Evolutionary conservation across 1,140 invertebrate genomes (phyloP), one percentile per base, ranked within the genome.

Genomic region (Paramacrobiotus metropolitanus): DNA sequence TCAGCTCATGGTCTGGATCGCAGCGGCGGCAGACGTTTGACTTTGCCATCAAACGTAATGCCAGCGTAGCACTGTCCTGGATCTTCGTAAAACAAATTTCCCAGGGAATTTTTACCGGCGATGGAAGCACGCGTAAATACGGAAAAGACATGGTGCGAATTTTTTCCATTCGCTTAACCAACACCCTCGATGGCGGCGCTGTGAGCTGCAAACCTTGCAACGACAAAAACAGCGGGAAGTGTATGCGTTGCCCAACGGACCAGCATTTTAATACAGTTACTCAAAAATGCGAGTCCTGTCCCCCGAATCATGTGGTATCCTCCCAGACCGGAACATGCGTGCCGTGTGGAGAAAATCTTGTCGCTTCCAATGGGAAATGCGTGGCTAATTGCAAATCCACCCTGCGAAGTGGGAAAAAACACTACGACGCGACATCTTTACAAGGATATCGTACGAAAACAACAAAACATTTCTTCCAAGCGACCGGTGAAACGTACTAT

Each of bases 161-260:
- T 34, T 80, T 74, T 67, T 69, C 72, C 30, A 73, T 82, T 21
- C 74, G 77, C 63, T 71, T 82, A 2, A 78, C 78, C n/a, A 81
- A 82, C 68, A 79, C 76, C 0, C 66, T 78, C n/a, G 70, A 74
- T 60, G 76, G 78, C 48, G 79, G 80, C 28, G 79, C 80, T 2
- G 69, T 70, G 2, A 67, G 66, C 1, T 81, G 80, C 68, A 66
- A 75, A 24, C 70, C 71, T 21, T 81, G 80, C 72, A 77, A 75
- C 60, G 75, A 68, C n/a, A n/a, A n/a, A n/a, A 66, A 63, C 4
- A 44, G 65, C 1, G 60, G 68, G 44, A 66, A 71, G 45, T 68
- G 65, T 60, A 31, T 67, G 24, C 59, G 63, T 1, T 66, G 67
- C 62, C 63, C 64, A 21, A 21, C 65, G 59, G 64, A 62, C 21